Base-by-base conservation (phyloP, 1,140 invertebrate species). In the Habropoda laboriosa region DNA sequence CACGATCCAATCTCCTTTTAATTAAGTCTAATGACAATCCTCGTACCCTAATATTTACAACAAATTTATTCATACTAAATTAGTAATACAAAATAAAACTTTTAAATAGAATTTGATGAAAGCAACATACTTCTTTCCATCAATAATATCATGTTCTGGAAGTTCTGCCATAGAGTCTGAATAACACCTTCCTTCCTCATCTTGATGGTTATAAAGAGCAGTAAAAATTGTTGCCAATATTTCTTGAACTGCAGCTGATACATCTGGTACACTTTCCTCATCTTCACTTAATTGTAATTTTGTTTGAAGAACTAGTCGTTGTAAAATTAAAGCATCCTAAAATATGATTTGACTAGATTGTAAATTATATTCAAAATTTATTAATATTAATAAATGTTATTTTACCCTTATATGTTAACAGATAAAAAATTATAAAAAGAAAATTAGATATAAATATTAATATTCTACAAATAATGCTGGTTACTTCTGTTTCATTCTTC, bases 151-250 rank as follows among this genome's bases (percentile, higher is more conserved):
- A 89, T 97, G 96, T 90, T 99, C 97, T 0, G 97, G 97, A 40
- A 99, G 93, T 90, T 99, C 98, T 0, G 97, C 96, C 95, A 99
- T 96, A 12, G 98, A 98, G 93, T 99, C 98, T 10, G 97, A 98
- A 90, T 98, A 99, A 90, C 98, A 99, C 66, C 98, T 95, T 58
- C 98, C 98, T 92, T 99, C 97, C 90, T 98, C 97, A 92, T 99
- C 98, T 93, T 99, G 96, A 91, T 99, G 97, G 92, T 99, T 99
- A 90, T 99, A 99, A 2, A 98, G 95, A 6, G 96, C 96, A 8
- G 97, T 98, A 89, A 99, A 99, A 16, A 99, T 94, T 42, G 96
- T 98, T 0, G 97, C 96, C 24, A 99, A 94, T 47, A 99, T 94
- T 90, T 99, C 98, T 91, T 98, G 97, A 0, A 99, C 96, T 0